These are phyloP conservation scores for Phalacrocorax carbo DNA, from an alignment of 2,113 vertebrate species.

Conservation along the genomic window DNA sequence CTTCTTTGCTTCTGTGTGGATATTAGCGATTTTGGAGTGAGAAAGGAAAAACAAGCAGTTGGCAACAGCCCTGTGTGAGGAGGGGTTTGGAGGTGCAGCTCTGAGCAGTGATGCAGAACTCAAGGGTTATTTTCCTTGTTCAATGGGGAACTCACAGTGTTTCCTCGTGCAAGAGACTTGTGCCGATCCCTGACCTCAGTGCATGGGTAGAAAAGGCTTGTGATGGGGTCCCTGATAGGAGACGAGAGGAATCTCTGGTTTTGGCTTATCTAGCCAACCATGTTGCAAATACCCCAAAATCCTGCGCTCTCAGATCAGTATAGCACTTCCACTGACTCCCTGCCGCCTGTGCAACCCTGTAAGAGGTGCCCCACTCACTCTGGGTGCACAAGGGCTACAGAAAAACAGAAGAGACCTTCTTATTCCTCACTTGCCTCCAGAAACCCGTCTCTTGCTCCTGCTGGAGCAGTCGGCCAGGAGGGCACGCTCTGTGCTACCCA, in stretches of 20 bases:
- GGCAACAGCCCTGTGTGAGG: accelerated
- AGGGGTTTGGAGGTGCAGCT: not conserved
- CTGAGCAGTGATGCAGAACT: not conserved
- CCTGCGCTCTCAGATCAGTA: not conserved
- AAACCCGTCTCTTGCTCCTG: not conserved
- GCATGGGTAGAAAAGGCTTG: not conserved
- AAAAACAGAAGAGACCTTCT: not conserved
- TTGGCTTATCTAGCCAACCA: not conserved
- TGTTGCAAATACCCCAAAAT: not conserved
- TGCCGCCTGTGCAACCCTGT: not conserved
- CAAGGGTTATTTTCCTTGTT: not conserved
- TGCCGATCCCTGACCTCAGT: not conserved
- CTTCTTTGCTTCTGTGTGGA: not conserved
- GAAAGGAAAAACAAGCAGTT: accelerated
- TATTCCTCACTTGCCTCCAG: not conserved
- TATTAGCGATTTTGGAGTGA: not conserved
- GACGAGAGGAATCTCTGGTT: not conserved
- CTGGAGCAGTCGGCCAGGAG: not conserved
- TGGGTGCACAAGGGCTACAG: not conserved
- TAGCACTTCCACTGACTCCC: not conserved
- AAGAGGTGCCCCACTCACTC: not conserved
- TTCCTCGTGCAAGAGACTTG: not conserved
- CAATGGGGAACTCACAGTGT: not conserved
- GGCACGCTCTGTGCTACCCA: not conserved
- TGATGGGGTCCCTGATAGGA: not conserved